Evolutionary conservation across 1,140 invertebrate species (phyloP).

Genomic region (Drosophila setifemur): DNA sequence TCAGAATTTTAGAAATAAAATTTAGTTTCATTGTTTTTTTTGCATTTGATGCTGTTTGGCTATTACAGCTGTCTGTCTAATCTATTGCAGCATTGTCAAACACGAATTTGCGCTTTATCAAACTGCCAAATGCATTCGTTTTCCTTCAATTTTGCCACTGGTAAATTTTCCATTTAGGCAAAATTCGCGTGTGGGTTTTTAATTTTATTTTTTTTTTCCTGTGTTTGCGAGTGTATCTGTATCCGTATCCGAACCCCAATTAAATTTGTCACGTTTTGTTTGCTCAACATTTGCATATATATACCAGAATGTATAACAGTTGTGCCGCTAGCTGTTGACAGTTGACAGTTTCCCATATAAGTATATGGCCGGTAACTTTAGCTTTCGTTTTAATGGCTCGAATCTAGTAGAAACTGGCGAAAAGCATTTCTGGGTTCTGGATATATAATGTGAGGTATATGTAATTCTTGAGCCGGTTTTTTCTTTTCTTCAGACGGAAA

Average conservation of each 20-base stretch:
- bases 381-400: neutral
- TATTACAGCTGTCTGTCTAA: constrained; percentile 43
- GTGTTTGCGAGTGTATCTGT: neutral
- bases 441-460: too few species aligned
- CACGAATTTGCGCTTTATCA: constrained; percentile 31
- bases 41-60: neutral
- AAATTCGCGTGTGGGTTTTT: constrained; percentile 6
- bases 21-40: constrained; percentile 14
- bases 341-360: too few species aligned
- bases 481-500: neutral
- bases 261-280: constrained; percentile 54
- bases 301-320: constrained; percentile 1
- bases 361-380: neutral
- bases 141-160: constrained; percentile 4
- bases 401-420: constrained; percentile 15
- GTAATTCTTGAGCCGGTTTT: constrained; percentile 18
- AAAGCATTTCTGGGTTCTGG: constrained; percentile 9
- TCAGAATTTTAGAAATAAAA: constrained; percentile 23
- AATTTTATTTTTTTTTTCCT: constrained; percentile 4
- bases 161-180: constrained; percentile 5
- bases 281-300: constrained; percentile 19
- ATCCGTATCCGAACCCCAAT: constrained; percentile 17
- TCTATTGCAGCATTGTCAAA: constrained; percentile 54
- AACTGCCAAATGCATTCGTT: constrained; percentile 12
- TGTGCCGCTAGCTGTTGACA: neutral